Evolutionary conservation across 1,140 invertebrate species (phyloP).

Genomic region (Drosophila virilis): DNA sequence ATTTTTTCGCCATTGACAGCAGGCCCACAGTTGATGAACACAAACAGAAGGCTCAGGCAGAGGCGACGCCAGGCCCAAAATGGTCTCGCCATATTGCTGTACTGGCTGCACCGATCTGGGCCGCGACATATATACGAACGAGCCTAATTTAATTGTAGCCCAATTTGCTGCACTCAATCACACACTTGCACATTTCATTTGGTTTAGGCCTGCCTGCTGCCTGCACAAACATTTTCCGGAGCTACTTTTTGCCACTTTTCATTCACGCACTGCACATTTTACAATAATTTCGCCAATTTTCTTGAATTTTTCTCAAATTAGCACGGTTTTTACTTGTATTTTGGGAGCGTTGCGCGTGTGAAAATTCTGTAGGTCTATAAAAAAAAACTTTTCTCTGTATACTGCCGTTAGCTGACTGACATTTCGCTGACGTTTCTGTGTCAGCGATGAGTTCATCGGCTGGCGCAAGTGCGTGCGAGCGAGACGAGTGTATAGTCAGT

Average conservation of each 20-base stretch:
- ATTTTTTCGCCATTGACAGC: constrained; percentile 72
- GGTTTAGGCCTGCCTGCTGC: neutral
- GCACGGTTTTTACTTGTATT: constrained; percentile 3
- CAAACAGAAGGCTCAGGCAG: constrained; percentile 59
- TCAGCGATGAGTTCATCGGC: constrained; percentile 59
- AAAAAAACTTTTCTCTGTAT: constrained; percentile 76
- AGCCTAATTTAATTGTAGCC: constrained; percentile 49
- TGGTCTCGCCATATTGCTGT: constrained; percentile 36
- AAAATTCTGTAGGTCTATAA: constrained; percentile 51
- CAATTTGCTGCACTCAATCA: constrained; percentile 41
- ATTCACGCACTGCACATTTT: constrained; percentile 20
- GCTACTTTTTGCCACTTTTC: constrained; percentile 5
- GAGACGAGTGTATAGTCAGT: constrained; percentile 8
- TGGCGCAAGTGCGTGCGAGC: constrained; percentile 6
- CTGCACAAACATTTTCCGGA: constrained; percentile 15
- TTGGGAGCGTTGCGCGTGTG: constrained; percentile 38
- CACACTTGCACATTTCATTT: constrained; percentile 20
- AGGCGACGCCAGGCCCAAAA: constrained; percentile 65
- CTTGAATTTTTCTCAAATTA: neutral
- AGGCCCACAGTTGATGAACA: constrained; percentile 58
- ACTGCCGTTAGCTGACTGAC: constrained; percentile 60
- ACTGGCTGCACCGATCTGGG: constrained; percentile 36
- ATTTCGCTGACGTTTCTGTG: constrained; percentile 70
- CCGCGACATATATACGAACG: constrained; percentile 68
- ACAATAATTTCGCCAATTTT: neutral